Evolutionary conservation across 2,797 vertebrate species (phyloP), one percentile per base, ranked within the genome.

Genomic region (Labroides dimidiatus): DNA sequence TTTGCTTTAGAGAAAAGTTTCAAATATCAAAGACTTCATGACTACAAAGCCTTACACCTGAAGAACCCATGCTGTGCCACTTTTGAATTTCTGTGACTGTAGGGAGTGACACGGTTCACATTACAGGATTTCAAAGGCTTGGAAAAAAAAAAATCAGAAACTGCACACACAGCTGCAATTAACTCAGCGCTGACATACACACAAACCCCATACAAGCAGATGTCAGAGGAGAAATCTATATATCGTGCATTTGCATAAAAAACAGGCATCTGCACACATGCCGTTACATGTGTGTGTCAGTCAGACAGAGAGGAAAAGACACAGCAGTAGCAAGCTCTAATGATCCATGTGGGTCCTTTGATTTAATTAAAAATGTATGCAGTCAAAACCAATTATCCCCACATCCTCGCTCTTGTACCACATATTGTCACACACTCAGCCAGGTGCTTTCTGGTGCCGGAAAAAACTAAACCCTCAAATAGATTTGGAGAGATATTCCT

Each of bases 41-140:
- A 83, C 73, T 83, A 86, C 78, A 88, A 88, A 87, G 84, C 53
- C 13, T 65, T 27, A 60, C 33, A 72, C 80, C 81, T 78, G 64
- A 82, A 75, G 55, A 52, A 62, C 62, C 43, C 57, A 63, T 49
- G 61, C 81, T 82, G 73, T 75, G 83, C 72, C 73, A 75, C 48
- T 77, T 81, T 72, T 75, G 58, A 83, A 81, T 87, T 85, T 69
- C 57, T 78, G 62, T 74, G 72, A 80, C 82, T 59, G 43, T 50
- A 72, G 76, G 16, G 36, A 77, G 58, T 60, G 82, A 81, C 81
- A 78, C 65, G 72, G 58, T 74, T 78, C 51, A 79, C 62, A 48
- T 77, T 72, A 69, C 15, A 54, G 72, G 71, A 82, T 85, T 85
- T 86, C 77, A 88, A 78, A 89, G 72, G 43, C 76, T 75, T 20